Evolutionary conservation across 2,888 invertebrate species (phyloP), one percentile per base, ranked within the genome.

Genomic region (Sarcophaga subvicina): DNA sequence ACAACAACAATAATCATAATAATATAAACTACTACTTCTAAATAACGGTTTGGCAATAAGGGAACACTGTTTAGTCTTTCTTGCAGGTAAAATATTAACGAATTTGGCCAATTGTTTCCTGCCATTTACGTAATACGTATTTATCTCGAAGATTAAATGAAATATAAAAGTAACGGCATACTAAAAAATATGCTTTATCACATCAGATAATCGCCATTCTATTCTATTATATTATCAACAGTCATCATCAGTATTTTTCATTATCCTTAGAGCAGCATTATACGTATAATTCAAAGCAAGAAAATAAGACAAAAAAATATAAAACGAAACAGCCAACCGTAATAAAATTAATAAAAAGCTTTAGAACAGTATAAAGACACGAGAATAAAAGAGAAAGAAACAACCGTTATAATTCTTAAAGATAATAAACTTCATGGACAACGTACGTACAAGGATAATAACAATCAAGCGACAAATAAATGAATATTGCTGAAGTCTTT

Each of bases 351-450:
- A 64, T 64, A 54, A 75, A 75, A 64, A 64, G 25, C 63, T 73
- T 45, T 73, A 20, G 25, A 3, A 22, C 45, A 2, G 3, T 11
- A 63, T 22, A 62, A 62, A 45, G 17, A 25, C n/a, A 70, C 25
- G 8, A 17, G 63, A 75, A 27, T 37, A 37, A 37, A 37, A 37
- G 37, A 37, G 37, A 37, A 10, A 37, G 8, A 37, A 8, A 37
- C 10, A 37, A 37, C 8, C 27, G 49, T 75, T 64, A 75, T 64
- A 75, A 63, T 63, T 59, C 77, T 37, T 54, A 14, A 60, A 69
- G 67, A 78, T 69, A 78, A 78, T 47, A 78, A 78, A 70, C 69
- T 69, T 69, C 45, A 70, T 47, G 47, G 45, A 37, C 37, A 37
- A 37, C 37, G 37, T 37, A 37, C 8, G 10, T 37, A 37, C 37